A percentile compares a stretch with the other conserved stretches of the same genome.
Evolutionary conservation across 2,113 vertebrate species (phyloP).

Genomic region (Chionis minor): DNA sequence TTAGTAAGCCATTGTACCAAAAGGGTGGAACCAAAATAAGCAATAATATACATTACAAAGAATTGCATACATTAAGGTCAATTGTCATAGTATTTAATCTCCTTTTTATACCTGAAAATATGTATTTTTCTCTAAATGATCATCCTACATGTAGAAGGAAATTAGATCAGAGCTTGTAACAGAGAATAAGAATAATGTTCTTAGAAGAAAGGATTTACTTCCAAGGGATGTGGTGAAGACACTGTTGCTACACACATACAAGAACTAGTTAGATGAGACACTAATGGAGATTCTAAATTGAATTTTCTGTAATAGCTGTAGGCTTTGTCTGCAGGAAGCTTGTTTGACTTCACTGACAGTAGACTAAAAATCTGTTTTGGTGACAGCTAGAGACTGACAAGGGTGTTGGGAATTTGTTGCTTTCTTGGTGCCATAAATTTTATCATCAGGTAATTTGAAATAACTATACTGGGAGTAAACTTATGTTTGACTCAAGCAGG

Average conservation of each 20-base stretch:
- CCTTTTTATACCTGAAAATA: constrained; percentile 11
- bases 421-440: background rate
- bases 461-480: background rate
- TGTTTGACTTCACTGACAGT: background rate
- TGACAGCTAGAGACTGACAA: background rate
- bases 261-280: background rate
- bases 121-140: background rate
- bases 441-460: background rate
- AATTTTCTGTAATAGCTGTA: constrained; percentile 11
- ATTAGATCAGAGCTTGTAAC: background rate
- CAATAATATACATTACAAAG: background rate
- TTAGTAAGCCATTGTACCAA: constrained; percentile 10
- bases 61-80: background rate
- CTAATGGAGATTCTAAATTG: constrained; percentile 9
- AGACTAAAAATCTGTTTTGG: constrained; percentile 1
- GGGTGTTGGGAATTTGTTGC: background rate
- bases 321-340: background rate
- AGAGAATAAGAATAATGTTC: background rate
- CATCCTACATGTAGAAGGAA: background rate
- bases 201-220: background rate
- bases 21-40: background rate
- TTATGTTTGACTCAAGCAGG: background rate
- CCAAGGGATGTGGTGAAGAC: background rate
- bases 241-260: background rate
- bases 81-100: background rate